Base-by-base conservation (phyloP, 64 coral and sea anemone species). In the Catalaphyllia jardinei region DNA sequence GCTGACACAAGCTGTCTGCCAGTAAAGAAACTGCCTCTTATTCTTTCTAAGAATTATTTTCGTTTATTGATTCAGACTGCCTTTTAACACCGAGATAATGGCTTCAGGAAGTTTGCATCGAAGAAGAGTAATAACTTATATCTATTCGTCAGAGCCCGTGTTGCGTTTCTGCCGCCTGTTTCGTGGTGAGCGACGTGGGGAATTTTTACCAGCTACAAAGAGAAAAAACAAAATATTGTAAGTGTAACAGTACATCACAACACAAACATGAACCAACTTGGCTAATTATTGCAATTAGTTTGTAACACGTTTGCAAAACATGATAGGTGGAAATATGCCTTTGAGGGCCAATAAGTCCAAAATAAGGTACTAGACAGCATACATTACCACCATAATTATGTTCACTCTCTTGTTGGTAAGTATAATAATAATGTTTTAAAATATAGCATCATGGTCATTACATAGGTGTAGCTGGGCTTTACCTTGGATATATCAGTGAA, bases 81-180 rank as follows among this genome's bases (percentile, higher is more conserved):
- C 10, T 52, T 28, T 15, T 29, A 25, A 78, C 76, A 78, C 76
- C 22, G 19, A 55, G 25, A 27, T 27, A 20, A 50, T 17, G 1
- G 22, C 11, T 67, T 42, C 16, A 71, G 8, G 18, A 50, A 71
- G 61, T 69, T 84, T 22, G 14, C 35, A 84, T 69, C 71, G 33
- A 49, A 84, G 33, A 71, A 50, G 18, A 50, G 20, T 84, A 84
- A 84, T 83, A 86, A 77, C 39, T 67, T 71, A 60, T 31, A 49
- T 72, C 82, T 96, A 96, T 95, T 99, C 97, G 82, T 93, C 94
- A 73, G 96, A 94, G 28, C 97, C 97, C 87, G 97, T 92, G 88
- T 95, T 99, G 30, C 97, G 93, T 51, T 95, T 99, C 39, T 99
- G 97, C 72, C 97, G 89, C 71, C 97, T 92, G 79, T 95, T 99